Percentiles rank a stretch among this genome's conserved stretches.
phyloP scores from a whole-genome alignment of 1,140 invertebrate genomes.

The Sitophilus oryzae region DNA sequence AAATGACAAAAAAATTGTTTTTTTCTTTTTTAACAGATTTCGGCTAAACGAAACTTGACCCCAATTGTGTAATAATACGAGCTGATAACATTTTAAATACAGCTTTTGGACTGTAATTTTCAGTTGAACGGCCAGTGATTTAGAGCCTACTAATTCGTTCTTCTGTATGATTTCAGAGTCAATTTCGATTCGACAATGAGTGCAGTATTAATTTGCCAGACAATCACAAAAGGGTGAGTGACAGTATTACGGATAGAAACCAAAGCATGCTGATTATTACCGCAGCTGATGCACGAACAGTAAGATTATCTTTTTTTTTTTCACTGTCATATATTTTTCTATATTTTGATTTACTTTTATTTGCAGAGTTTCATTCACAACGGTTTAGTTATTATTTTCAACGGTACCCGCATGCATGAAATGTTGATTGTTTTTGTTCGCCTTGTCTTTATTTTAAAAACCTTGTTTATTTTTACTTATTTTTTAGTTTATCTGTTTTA shows the following conservation, averaged over 20 bases:
- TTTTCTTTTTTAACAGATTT: too few relatives aligned
- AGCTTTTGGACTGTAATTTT: too few relatives aligned
- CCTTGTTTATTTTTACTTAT: too few relatives aligned
- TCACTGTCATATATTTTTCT: slow-evolving; percentile 11
- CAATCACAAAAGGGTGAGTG: slow-evolving; percentile 93
- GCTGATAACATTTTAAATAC: too few relatives aligned
- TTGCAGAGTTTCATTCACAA: slow-evolving; percentile 2
- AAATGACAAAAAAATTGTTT: too few relatives aligned
- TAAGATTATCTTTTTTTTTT: slow-evolving; percentile 53
- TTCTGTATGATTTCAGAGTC: slow-evolving; percentile 64
- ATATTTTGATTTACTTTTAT: background rate
- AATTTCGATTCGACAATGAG: slow-evolving; percentile 98
- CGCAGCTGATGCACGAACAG: slow-evolving; percentile 46
- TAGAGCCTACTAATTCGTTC: background rate
- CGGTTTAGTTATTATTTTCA: too few relatives aligned
- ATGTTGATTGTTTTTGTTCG: too few relatives aligned
- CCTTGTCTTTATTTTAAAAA: too few relatives aligned
- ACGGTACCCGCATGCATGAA: too few relatives aligned
- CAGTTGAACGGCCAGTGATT: background rate
- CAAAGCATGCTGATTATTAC: slow-evolving; percentile 39
- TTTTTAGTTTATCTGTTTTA: too few relatives aligned
- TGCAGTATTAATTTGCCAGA: slow-evolving; percentile 91
- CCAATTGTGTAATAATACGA: too few relatives aligned
- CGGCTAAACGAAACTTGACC: too few relatives aligned
- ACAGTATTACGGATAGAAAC: slow-evolving; percentile 40